These are phyloP conservation scores for Apamea crenata DNA, from an alignment of 2,888 invertebrate genomes.

Conservation along the genomic window DNA sequence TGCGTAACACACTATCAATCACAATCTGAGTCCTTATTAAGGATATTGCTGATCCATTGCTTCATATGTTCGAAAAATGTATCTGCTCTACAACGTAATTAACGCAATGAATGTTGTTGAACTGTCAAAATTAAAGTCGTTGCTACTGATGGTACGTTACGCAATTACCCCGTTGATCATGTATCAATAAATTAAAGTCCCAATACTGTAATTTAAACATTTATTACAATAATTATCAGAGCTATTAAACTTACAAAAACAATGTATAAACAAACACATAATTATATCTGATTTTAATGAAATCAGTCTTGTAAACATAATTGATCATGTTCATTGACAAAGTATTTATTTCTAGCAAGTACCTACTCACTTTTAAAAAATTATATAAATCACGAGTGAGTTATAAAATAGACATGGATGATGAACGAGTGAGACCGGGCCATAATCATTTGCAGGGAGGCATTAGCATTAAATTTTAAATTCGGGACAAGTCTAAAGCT, in stretches of 20 bases:
- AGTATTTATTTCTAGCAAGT: not conserved
- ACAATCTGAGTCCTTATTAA: too few species aligned
- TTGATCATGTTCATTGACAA: not conserved
- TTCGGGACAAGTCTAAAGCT: not conserved
- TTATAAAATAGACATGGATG: not conserved
- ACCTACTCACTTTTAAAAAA: not conserved
- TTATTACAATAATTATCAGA: not conserved
- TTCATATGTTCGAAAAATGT: not conserved
- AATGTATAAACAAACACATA: slow-evolving; percentile 4
- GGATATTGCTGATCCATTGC: too few species aligned
- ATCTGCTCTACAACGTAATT: not conserved
- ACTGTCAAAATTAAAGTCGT: not conserved
- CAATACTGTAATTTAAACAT: not conserved
- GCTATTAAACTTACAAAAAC: slow-evolving; percentile 21
- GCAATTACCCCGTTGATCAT: not conserved
- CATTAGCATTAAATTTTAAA: not conserved
- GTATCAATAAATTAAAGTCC: not conserved
- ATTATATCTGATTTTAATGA: slow-evolving; percentile 13
- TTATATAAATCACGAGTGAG: not conserved
- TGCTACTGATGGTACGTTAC: not conserved
- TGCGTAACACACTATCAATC: too few species aligned
- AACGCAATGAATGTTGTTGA: not conserved
- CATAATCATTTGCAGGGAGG: not conserved
- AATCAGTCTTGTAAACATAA: slow-evolving; percentile 25
- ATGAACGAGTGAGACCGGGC: not conserved